Conservation (phyloP, 2,113 vertebrate species). For the Entosphenus tridentatus region DNA sequence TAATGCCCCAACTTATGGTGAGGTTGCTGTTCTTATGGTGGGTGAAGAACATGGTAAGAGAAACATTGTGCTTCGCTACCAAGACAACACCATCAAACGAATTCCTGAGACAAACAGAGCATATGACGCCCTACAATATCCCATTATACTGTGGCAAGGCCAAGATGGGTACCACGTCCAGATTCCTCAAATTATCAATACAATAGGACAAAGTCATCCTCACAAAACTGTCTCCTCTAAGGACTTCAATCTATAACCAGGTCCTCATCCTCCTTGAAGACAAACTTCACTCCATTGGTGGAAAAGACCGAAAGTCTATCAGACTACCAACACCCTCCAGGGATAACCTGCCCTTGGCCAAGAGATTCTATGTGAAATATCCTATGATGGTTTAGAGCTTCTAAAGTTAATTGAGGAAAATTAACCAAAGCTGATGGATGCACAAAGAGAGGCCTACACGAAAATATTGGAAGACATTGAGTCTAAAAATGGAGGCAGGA, state of each 20-base stretch:
- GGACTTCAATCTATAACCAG: neutral
- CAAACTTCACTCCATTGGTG: too few relatives aligned
- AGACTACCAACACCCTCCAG: too few relatives aligned
- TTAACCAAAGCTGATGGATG: too few relatives aligned
- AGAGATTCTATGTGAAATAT: too few relatives aligned
- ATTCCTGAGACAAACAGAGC: neutral
- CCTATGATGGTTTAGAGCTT: too few relatives aligned
- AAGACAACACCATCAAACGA: neutral
- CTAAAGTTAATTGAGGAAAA: too few relatives aligned
- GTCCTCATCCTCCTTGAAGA: too few relatives aligned
- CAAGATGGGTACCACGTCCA: neutral
- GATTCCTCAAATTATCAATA: neutral
- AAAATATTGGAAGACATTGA: too few relatives aligned
- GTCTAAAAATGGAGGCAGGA: too few relatives aligned
- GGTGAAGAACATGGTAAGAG: neutral
- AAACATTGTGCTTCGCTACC: neutral
- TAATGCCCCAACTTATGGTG: neutral
- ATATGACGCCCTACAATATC: slow-evolving; percentile 4
- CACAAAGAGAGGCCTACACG: too few relatives aligned
- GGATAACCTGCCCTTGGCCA: too few relatives aligned
- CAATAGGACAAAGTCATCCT: neutral
- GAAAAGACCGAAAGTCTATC: too few relatives aligned
- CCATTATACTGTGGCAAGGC: slow-evolving; percentile 2
- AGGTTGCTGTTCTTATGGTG: neutral
- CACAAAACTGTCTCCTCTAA: neutral